These are phyloP conservation scores for Rhopalosiphum nymphaeae DNA, from an alignment of 2,888 invertebrate species.

Conservation along the genomic window DNA sequence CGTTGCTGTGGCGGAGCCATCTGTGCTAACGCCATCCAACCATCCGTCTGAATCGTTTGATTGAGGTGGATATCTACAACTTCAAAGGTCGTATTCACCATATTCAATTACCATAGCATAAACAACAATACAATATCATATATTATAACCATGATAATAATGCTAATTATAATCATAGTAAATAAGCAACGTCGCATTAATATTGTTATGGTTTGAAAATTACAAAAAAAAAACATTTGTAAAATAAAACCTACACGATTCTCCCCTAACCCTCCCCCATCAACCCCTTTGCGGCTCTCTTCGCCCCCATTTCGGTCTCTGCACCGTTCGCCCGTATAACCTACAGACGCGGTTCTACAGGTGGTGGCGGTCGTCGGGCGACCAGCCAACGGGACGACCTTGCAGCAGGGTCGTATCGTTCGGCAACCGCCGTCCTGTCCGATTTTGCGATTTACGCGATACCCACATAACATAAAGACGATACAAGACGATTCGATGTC, in stretches of 20 bases:
- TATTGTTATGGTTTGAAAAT: background rate
- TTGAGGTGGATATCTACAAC: no score
- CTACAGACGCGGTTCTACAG: background rate
- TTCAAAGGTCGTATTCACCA: no score
- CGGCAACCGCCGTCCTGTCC: background rate
- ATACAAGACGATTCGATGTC: background rate
- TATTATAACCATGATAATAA: background rate
- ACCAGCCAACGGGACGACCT: background rate
- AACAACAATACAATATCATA: no score
- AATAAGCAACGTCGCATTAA: background rate
- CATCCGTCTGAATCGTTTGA: no score
- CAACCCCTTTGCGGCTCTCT: background rate
- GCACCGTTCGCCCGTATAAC: no score
- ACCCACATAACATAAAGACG: background rate
- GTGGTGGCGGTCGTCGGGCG: background rate
- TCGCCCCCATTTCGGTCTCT: no score
- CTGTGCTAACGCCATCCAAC: no score
- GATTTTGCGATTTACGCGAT: background rate
- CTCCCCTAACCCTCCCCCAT: background rate
- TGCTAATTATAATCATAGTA: background rate
- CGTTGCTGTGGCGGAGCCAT: no score
- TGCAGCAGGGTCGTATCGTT: background rate
- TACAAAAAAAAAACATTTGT: background rate
- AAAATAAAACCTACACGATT: background rate
- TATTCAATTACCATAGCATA: no score